Conservation (phyloP, 2,797 vertebrate genomes). For the Tenualosa ilisha region DNA sequence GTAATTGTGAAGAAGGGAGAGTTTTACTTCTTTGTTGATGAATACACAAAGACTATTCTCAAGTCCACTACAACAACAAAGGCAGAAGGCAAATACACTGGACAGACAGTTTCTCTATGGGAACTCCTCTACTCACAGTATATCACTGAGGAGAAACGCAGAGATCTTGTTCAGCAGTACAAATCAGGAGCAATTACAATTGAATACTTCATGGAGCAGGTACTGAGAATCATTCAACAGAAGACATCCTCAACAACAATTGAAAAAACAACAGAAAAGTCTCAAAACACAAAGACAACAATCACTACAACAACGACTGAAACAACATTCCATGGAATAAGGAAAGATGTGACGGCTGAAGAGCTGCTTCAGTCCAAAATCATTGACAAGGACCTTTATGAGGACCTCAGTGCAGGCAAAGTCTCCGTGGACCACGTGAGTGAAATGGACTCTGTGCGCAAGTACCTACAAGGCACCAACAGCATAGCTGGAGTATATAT, state of each 20-base stretch:
- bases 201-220: constrained; percentile 60
- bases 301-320: constrained; percentile 21
- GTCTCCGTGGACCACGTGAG: constrained; percentile 73
- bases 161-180: constrained; percentile 66
- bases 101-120: constrained; percentile 63
- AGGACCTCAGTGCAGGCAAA: constrained; percentile 70
- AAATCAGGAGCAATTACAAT: constrained; percentile 57
- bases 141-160: constrained; percentile 59
- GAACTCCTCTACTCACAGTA: constrained; percentile 69
- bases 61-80: constrained; percentile 56
- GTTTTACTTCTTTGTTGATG: constrained; percentile 75
- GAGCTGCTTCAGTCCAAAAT: constrained; percentile 76
- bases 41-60: constrained; percentile 69
- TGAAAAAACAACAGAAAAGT: constrained; percentile 58
- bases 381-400: constrained; percentile 71
- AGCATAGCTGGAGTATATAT: constrained; percentile 62
- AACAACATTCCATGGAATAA: constrained; percentile 62
- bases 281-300: neutral
- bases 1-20: constrained; percentile 76
- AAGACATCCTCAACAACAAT: constrained; percentile 28
- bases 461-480: constrained; percentile 73
- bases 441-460: constrained; percentile 66
- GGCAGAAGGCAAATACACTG: constrained; percentile 66
- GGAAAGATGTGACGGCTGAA: constrained; percentile 67
- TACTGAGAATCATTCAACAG: constrained; percentile 43